A percentile compares a stretch with the other conserved stretches of the same genome.
Evolutionary conservation across 1,140 invertebrate species (phyloP).

Genomic region (Metaphire vulgaris): DNA sequence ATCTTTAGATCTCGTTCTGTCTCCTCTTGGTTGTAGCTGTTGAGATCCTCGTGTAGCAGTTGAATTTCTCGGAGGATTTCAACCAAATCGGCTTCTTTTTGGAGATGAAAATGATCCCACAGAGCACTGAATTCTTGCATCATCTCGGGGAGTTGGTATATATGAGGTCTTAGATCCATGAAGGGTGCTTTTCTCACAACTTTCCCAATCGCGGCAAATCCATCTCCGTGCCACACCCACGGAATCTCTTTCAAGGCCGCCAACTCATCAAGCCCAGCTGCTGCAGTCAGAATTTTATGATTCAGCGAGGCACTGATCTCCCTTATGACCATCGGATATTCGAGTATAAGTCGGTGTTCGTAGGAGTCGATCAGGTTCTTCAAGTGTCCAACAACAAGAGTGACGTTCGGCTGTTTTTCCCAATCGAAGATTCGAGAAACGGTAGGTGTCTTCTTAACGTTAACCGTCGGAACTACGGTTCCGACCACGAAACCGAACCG

Average conservation of each 20-base stretch:
- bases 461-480: neutral
- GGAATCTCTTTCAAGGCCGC: neutral
- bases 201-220: neutral
- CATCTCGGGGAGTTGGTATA: neutral
- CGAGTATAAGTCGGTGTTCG: neutral
- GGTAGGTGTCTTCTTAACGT: neutral
- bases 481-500: slow-evolving; percentile 3
- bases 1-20: slow-evolving; percentile 9
- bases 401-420: neutral
- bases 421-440: slow-evolving; percentile 6
- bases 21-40: neutral
- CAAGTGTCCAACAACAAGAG: slow-evolving; percentile 5
- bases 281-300: neutral
- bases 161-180: slow-evolving; percentile 12
- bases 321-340: neutral
- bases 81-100: neutral
- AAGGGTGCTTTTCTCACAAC: neutral
- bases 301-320: slow-evolving; percentile 12
- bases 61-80: neutral
- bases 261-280: neutral
- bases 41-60: neutral
- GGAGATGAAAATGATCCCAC: slow-evolving; percentile 9
- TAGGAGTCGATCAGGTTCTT: neutral
- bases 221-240: slow-evolving; percentile 19
- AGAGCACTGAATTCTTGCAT: slow-evolving; percentile 1